Percentiles rank a stretch among this genome's conserved stretches.
Evolutionary conservation across 1,140 invertebrate genomes (phyloP).

Genomic region (Pomacea maculata): DNA sequence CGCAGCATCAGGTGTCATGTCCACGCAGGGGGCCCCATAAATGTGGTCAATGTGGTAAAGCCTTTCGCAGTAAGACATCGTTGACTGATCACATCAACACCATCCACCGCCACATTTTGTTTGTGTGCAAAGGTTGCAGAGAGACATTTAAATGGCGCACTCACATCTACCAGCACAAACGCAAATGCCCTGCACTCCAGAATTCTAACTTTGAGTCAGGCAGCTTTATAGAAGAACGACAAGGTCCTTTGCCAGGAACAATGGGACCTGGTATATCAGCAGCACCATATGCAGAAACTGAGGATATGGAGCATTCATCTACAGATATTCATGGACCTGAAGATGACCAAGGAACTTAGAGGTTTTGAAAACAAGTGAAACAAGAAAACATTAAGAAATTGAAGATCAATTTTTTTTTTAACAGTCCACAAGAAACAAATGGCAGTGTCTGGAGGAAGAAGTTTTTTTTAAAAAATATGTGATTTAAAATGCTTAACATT

Average conservation of each 20-base stretch:
- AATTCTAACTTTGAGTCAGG: conserved; percentile 19
- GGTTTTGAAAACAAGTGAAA: too few species aligned
- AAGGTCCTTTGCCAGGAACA: neutral
- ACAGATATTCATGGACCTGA: too few species aligned
- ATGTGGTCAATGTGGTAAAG: conserved; percentile 17
- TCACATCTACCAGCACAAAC: conserved; percentile 26
- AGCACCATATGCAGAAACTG: too few species aligned
- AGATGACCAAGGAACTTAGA: too few species aligned
- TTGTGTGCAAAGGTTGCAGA: conserved; percentile 18
- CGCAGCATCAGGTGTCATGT: conserved; percentile 13
- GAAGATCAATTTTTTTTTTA: too few species aligned
- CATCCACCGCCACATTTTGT: conserved; percentile 20
- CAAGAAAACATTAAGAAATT: too few species aligned
- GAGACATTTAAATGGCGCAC: conserved; percentile 26
- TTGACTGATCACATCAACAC: conserved; percentile 24
- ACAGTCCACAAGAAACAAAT: too few species aligned
- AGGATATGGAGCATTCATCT: too few species aligned
- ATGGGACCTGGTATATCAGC: too few species aligned
- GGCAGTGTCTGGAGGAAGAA: too few species aligned
- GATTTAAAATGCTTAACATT: too few species aligned
- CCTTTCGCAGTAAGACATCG: conserved; percentile 22
- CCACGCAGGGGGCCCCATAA: conserved; percentile 14
- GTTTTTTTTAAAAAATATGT: too few species aligned
- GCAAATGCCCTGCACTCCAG: conserved; percentile 18
- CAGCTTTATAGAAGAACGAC: conserved; percentile 12